Evolutionary conservation across 2,797 vertebrate genomes (phyloP), one percentile per base, ranked within the genome.

Genomic region (Ceryle rudis): DNA sequence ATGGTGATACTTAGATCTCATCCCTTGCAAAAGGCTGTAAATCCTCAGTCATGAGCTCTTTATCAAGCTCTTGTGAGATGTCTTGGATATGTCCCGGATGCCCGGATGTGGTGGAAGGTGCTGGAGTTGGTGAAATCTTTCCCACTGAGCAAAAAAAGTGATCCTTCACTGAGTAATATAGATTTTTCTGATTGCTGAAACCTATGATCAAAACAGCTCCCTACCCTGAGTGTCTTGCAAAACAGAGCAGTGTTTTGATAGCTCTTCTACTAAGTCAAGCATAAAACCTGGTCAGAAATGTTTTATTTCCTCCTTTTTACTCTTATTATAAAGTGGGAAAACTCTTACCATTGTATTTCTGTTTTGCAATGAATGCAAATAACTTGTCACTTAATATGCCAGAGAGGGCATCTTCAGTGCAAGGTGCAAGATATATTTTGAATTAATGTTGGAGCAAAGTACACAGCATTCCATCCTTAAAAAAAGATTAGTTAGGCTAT

Each of bases 401-500:
- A 37, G 29, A 66, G 6, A 81, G 26, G 33, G 13, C 19, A 62
- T 64, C 58, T 42, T 73, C 64, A 80, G 55, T 74, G n/a, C 8
- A 81, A 82, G 5, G 11, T 58, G 21, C 44, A 73, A 57, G 25
- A 55, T 55, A 6, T 29, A 33, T 82, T 90, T 81, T 47, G 33
- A 77, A 65, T 78, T 93, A 74, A 61, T 49, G 9, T 37, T 89
- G n/a, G 35, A 82, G 19, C 4, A 44, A 86, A 77, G 13, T 73
- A 86, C 29, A 10, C 13, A 77, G 66, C 37, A 42, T 80, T 86
- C 72, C 54, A 55, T 95, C 58, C 58, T 90, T 57, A 84, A 94
- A 90, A 97, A 91, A 54, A 95, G 4, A 87, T 94, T 92, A 84
- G 81, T 91, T 84, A 79, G 71, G 39, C 74, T 58, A 12, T 7